phyloP scores from a whole-genome alignment of 2,888 invertebrate species.

The Macrophya annulata region DNA sequence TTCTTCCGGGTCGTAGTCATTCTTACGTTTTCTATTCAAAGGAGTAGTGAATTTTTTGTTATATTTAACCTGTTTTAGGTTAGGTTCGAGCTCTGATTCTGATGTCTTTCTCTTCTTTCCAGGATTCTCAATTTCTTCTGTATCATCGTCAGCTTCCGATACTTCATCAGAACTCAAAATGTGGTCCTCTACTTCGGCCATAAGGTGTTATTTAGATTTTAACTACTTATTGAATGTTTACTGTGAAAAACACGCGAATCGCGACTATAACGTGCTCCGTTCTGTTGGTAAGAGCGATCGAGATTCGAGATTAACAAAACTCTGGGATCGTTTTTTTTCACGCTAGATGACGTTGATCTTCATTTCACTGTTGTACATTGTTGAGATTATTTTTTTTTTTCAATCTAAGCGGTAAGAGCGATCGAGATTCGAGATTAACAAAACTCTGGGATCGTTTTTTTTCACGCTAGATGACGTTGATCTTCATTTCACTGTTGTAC shows the following conservation, averaged over 20 bases:
- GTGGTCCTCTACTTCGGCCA: background rate
- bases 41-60: constrained; percentile 54
- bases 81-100: background rate
- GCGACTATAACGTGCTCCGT: background rate
- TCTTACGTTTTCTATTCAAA: constrained; percentile 61
- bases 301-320: background rate
- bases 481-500: background rate
- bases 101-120: constrained; percentile 30
- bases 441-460: background rate
- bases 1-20: constrained; percentile 70
- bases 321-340: background rate
- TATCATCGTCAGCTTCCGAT: background rate
- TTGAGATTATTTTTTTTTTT: background rate
- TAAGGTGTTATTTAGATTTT: background rate
- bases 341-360: background rate
- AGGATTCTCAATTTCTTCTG: background rate
- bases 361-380: constrained; percentile 3
- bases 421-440: background rate
- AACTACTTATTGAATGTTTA: background rate
- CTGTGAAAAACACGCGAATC: background rate
- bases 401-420: background rate
- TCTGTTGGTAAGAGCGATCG: background rate
- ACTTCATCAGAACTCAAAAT: background rate
- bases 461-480: background rate
- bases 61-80: constrained; percentile 37